These are phyloP conservation scores for Zaprionus gabonicus DNA, from an alignment of 1,140 invertebrate species.

Conservation along the genomic window DNA sequence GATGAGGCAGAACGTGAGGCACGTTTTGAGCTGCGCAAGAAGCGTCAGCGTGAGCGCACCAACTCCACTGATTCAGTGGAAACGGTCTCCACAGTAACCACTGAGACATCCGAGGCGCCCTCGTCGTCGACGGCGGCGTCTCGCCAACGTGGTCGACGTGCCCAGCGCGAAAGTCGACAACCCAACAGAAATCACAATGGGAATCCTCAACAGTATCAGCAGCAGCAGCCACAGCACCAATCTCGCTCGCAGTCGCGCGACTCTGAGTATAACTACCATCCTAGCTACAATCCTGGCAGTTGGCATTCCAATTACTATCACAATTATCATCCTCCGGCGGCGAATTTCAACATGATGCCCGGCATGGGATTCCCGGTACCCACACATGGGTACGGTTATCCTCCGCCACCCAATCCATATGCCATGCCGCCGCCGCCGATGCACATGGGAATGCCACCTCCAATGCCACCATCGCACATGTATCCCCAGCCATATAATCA, in stretches of 20 bases:
- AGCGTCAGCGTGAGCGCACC: constrained; percentile 57
- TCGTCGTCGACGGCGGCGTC: constrained; percentile 23
- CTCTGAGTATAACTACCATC: constrained; percentile 67
- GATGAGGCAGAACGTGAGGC: constrained; percentile 91
- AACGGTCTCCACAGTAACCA: constrained; percentile 38
- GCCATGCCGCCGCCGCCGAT: constrained; percentile 36
- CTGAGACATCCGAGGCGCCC: constrained; percentile 31
- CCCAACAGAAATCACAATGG: constrained; percentile 25
- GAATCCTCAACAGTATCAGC: constrained; percentile 20
- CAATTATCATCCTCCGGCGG: constrained; percentile 62
- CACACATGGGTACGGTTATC: constrained; percentile 58
- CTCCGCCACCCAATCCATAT: constrained; percentile 44
- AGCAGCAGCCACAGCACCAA: background rate
- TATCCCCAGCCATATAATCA: constrained; percentile 42
- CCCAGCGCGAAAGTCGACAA: constrained; percentile 46
- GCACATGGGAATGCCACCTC: constrained; percentile 27
- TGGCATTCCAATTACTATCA: constrained; percentile 83
- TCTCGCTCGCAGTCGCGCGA: constrained; percentile 32
- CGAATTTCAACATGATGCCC: constrained; percentile 68
- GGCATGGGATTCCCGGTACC: constrained; percentile 59
- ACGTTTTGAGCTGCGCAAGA: constrained; percentile 84
- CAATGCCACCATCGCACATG: constrained; percentile 45
- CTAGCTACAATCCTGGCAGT: constrained; percentile 76
- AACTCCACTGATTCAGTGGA: constrained; percentile 65
- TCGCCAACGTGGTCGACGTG: constrained; percentile 59